phyloP scores from a whole-genome alignment of 2,888 invertebrate genomes.

The Hirtodrosophila duncani region DNA sequence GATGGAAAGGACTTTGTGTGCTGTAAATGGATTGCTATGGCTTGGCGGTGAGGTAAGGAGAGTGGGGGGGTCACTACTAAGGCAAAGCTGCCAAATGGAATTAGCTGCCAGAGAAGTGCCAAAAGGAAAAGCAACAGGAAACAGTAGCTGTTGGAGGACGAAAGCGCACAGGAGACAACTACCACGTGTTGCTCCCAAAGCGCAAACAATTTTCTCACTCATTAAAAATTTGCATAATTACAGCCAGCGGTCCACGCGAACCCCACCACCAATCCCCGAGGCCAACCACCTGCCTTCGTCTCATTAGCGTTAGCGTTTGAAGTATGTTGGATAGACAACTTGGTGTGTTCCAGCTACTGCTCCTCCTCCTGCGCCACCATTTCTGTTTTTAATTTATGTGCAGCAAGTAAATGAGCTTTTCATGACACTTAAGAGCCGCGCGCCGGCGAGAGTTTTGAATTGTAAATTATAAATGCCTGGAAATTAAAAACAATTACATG shows the following conservation, averaged over 20 bases:
- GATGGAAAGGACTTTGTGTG: slow-evolving; percentile 15
- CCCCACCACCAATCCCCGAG: slow-evolving; percentile 2
- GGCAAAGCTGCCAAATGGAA: slow-evolving; percentile 42
- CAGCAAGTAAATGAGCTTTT: slow-evolving; percentile 58
- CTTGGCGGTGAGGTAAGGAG: neutral
- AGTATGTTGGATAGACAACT: slow-evolving; percentile 34
- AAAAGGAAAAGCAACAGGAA: neutral
- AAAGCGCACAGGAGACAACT: slow-evolving; percentile 8
- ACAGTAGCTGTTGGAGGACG: slow-evolving; percentile 3
- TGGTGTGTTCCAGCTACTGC: neutral
- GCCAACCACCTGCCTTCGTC: too few species aligned
- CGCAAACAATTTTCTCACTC: slow-evolving; percentile 62
- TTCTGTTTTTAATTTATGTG: slow-evolving; percentile 53
- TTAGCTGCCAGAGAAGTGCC: slow-evolving; percentile 33
- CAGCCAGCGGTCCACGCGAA: slow-evolving; percentile 16
- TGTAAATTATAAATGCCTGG: slow-evolving; percentile 65
- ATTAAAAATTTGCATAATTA: slow-evolving; percentile 73
- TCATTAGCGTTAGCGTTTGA: slow-evolving; percentile 59
- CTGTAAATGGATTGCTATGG: slow-evolving; percentile 21
- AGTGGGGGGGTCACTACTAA: slow-evolving; percentile 6
- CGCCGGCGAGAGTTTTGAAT: slow-evolving; percentile 43
- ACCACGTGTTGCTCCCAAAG: slow-evolving; percentile 47
- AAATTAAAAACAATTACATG: slow-evolving; percentile 68
- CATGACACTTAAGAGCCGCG: slow-evolving; percentile 48
- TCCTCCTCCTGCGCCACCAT: slow-evolving; percentile 27